Evolutionary conservation across 1,140 invertebrate species (phyloP).

Genomic region (Condylostylus longicornis): DNA sequence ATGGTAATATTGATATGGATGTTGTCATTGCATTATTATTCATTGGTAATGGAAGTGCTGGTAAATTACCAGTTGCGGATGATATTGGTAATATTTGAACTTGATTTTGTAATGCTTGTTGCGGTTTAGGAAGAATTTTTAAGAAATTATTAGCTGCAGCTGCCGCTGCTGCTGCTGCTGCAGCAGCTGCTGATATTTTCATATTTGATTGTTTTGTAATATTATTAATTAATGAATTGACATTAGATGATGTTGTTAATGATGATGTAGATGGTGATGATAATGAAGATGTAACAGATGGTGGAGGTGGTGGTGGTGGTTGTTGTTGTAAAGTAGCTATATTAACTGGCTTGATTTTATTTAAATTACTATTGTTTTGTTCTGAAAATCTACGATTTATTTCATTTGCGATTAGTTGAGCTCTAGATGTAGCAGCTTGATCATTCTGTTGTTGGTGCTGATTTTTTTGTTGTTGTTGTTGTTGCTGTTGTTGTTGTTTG

Average conservation of each 20-base stretch:
- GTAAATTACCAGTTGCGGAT: neutral
- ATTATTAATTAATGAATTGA: too few relatives aligned
- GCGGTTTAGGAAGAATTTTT: too few relatives aligned
- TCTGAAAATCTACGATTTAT: too few relatives aligned
- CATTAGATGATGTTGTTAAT: too few relatives aligned
- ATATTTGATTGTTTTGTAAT: conserved; percentile 6
- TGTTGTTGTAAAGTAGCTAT: neutral
- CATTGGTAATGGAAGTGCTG: conserved; percentile 4
- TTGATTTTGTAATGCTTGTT: too few relatives aligned
- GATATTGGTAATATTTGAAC: conserved; percentile 1
- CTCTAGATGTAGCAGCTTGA: neutral
- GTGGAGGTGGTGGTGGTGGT: too few relatives aligned
- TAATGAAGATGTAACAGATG: too few relatives aligned
- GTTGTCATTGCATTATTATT: conserved; percentile 7
- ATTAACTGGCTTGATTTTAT: neutral
- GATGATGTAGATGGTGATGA: too few relatives aligned
- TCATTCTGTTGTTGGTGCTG: neutral
- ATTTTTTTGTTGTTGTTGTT: conserved; percentile 1
- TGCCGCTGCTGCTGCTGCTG: neutral
- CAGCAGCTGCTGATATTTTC: conserved; percentile 1
- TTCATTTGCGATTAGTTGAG: too few relatives aligned
- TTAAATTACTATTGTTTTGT: conserved; percentile 4
- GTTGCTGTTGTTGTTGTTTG: conserved; percentile 6
- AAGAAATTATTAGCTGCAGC: too few relatives aligned
- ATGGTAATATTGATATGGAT: too few relatives aligned